A percentile compares a stretch with the other conserved stretches of the same genome.
These are phyloP conservation scores for Drosophila fulvimacula DNA, from an alignment of 2,888 invertebrate species.

Conservation along the genomic window DNA sequence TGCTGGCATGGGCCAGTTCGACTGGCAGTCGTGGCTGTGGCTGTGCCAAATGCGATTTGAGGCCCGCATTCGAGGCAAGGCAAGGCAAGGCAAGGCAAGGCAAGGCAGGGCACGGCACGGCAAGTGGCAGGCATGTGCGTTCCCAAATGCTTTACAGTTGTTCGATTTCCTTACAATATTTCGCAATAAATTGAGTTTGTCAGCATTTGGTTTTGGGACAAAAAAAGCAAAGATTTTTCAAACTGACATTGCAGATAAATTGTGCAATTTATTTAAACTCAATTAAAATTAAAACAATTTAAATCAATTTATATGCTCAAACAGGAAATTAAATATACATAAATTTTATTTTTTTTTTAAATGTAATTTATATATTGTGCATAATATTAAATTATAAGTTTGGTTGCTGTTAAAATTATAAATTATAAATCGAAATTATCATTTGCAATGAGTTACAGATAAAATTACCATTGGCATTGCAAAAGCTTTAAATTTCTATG, in stretches of 20 bases:
- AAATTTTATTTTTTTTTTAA: background rate
- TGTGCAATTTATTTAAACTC: constrained; percentile 17
- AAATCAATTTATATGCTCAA: background rate
- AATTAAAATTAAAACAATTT: constrained; percentile 6
- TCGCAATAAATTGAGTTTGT: constrained; percentile 44
- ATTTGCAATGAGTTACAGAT: too few relatives aligned
- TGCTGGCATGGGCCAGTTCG: constrained; percentile 15
- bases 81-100: background rate
- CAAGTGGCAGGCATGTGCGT: constrained; percentile 10
- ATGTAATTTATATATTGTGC: background rate
- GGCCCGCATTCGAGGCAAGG: constrained; percentile 22
- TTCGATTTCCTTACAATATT: constrained; percentile 37
- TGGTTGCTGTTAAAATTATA: too few relatives aligned
- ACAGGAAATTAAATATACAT: background rate
- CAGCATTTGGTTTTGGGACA: constrained; percentile 13
- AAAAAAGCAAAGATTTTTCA: constrained; percentile 1
- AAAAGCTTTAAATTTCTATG: too few relatives aligned
- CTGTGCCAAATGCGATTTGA: constrained; percentile 37
- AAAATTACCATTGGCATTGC: too few relatives aligned
- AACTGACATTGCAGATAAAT: constrained; percentile 7
- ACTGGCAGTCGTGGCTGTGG: constrained; percentile 14
- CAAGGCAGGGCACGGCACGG: background rate
- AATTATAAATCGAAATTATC: too few relatives aligned
- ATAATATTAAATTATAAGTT: too few relatives aligned
- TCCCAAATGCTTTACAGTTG: constrained; percentile 34